phyloP scores from a whole-genome alignment of 2,797 vertebrate genomes.

The Fringilla coelebs region DNA sequence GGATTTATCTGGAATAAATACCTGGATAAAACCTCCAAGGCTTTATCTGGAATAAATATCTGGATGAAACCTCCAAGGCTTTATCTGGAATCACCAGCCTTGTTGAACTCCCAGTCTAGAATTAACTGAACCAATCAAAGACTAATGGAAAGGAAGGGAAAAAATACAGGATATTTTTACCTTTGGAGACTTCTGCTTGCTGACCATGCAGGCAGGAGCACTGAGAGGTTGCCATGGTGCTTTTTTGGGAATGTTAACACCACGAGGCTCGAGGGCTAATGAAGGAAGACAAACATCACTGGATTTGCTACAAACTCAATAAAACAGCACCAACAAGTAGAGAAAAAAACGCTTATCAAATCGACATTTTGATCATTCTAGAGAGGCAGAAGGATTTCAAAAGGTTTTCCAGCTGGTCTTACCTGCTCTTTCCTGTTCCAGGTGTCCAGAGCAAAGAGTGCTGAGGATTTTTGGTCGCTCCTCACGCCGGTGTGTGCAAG shows the following conservation, averaged over 20 bases:
- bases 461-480: slow-evolving; percentile 57
- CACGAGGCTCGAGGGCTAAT: not conserved
- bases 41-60: too few species aligned
- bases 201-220: not conserved
- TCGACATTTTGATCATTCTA: not conserved
- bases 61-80: not conserved
- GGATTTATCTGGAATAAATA: too few species aligned
- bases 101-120: not conserved
- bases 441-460: slow-evolving; percentile 49
- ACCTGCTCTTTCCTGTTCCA: slow-evolving; percentile 68
- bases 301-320: not conserved
- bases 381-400: not conserved
- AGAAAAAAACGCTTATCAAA: not conserved
- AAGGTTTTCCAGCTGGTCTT: slow-evolving; percentile 56
- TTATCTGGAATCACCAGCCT: not conserved
- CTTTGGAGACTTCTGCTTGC: slow-evolving; percentile 31
- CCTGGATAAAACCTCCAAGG: not conserved
- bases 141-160: not conserved
- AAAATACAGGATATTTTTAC: not conserved
- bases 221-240: slow-evolving; percentile 18
- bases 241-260: slow-evolving; percentile 32
- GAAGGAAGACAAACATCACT: slow-evolving; percentile 15
- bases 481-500: slow-evolving; percentile 77
- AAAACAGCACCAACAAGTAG: not conserved
- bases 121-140: not conserved